Conservation (phyloP, 23 tunicate genomes). For the Ascidia mentula region DNA sequence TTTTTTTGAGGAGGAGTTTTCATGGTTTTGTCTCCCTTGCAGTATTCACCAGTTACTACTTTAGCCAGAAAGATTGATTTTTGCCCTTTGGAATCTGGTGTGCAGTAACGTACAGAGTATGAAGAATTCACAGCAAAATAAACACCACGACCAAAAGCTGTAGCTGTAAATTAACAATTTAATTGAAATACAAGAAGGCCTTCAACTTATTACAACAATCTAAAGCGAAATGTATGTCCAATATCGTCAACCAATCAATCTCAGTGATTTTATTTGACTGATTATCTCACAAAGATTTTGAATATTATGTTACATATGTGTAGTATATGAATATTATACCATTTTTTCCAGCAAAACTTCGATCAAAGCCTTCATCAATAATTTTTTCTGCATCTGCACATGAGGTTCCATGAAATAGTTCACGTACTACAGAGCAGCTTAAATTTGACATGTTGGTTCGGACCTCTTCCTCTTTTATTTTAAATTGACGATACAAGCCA, state of each 20-base stretch:
- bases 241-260: too few relatives aligned
- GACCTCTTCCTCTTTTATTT: background rate
- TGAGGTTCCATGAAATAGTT: background rate
- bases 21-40: background rate
- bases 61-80: constrained; percentile 11
- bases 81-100: background rate
- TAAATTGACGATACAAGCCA: background rate
- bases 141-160: constrained; percentile 3
- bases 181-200: too few relatives aligned
- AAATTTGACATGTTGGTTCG: background rate
- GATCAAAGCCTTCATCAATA: background rate
- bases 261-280: too few relatives aligned
- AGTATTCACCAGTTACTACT: constrained; percentile 16
- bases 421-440: background rate
- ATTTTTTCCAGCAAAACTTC: constrained; percentile 21
- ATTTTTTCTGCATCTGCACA: constrained; percentile 10
- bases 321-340: too few relatives aligned
- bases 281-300: too few relatives aligned
- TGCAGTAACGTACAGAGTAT: constrained; percentile 16
- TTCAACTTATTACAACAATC: too few relatives aligned
- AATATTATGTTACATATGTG: too few relatives aligned
- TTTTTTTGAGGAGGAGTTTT: constrained; percentile 17
- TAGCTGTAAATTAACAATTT: background rate
- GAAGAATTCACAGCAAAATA: constrained; percentile 16
- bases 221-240: too few relatives aligned